Evolutionary conservation across 2,888 invertebrate species (phyloP), one percentile per base, ranked within the genome.

Genomic region (Ceratothoa steindachneri): DNA sequence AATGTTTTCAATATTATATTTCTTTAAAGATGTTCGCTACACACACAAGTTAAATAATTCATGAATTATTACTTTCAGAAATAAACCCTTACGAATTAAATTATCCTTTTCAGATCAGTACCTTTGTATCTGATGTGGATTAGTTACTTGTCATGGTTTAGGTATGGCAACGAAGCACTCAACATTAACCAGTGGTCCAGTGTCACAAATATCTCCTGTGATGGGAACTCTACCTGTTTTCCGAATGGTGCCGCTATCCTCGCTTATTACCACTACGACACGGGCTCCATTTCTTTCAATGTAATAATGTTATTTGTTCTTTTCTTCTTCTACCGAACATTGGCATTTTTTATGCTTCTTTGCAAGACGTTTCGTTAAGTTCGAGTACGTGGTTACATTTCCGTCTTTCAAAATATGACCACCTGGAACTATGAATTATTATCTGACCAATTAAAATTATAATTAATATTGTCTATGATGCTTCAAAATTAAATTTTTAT

Each of bases 261-360:
- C 73, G 90, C 91, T 82, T 90, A 90, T 0, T 88, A 91, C 30
- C 91, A 91, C 84, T 94, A 94, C 83, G 87, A 88, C 24, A 88
- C 91, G 90, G 87, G 87, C 15, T 86, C 92, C 84, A 88, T 93
- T 82, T 84, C 86, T 29, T 86, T 88, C 83, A 93, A 95, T 82
- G 75, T 80, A 81, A 24, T 73, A 3, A 68, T 69, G n/a, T 69
- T 80, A 12, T 22, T 71, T 22, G 24, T 51, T 9, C 72, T 80
- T 30, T 22, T 77, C 12, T 3, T 77, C 1, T 65, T 27, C 31
- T 80, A 80, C 78, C 85, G 95, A 76, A 83, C 90, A 9, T 83
- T 92, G 4, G 93, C 94, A 0, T 94, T 90, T 85, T 83, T 93
- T 60, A 90, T 91, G 0, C 85, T 95, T 0, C 84, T 93, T 7